Percentiles rank a stretch among this genome's conserved stretches.
phyloP scores from a whole-genome alignment of 1,140 invertebrate species.

The Drepana arcuata region DNA sequence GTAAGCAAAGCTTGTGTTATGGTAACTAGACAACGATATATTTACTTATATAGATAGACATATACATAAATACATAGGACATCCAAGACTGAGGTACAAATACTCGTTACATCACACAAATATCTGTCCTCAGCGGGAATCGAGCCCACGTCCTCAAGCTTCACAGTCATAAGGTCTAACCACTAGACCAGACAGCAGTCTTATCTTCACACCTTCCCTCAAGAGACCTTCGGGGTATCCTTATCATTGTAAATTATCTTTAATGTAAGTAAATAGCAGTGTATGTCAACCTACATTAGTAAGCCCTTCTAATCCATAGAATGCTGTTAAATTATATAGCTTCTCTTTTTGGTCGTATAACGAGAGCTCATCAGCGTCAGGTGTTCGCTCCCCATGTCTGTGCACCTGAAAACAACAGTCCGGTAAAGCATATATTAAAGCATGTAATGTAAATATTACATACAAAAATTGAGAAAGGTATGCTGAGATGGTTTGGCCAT shows the following conservation, averaged over 20 bases:
- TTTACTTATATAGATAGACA: no score
- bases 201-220: background rate
- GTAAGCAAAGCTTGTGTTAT: no score
- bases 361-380: conserved; percentile 47
- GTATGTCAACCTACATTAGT: conserved; percentile 43
- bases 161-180: background rate
- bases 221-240: background rate
- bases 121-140: background rate
- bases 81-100: no score
- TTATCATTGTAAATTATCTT: background rate
- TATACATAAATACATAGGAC: no score
- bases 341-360: conserved; percentile 40
- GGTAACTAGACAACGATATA: no score
- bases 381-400: conserved; percentile 49
- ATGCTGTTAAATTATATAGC: conserved; percentile 36
- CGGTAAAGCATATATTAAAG: no score
- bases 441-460: no score
- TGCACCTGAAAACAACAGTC: conserved; percentile 46
- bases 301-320: conserved; percentile 48
- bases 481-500: no score
- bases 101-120: no score
- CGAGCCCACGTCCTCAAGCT: background rate
- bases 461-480: no score
- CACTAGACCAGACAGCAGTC: no score
- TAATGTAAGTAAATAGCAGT: background rate